A percentile compares a stretch with the other conserved stretches of the same genome.
phyloP scores from a whole-genome alignment of 2,797 vertebrate species.

The Buceros bicornis region DNA sequence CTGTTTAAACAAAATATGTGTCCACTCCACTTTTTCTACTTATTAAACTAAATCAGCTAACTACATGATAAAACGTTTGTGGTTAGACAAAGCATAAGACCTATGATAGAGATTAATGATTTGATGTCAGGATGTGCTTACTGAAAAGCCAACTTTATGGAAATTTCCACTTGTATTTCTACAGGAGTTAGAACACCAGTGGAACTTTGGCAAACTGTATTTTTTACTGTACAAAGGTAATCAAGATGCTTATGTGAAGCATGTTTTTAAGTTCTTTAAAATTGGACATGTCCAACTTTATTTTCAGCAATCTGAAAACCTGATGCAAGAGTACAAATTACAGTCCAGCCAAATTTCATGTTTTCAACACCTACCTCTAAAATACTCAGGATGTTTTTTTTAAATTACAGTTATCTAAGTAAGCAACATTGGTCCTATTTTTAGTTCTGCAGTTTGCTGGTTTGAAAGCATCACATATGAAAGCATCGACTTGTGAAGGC shows the following conservation, averaged over 20 bases:
- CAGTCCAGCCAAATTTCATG: not conserved
- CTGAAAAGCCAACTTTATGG: not conserved
- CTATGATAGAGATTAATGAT: not conserved
- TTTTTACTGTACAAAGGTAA: not conserved
- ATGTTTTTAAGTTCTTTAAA: not conserved
- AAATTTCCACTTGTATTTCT: not conserved
- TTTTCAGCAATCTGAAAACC: not conserved
- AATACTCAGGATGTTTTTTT: not conserved
- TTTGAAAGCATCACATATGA: not conserved
- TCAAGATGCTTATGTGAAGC: not conserved
- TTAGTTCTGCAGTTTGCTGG: not conserved
- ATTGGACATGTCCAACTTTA: not conserved
- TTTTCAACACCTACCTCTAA: not conserved
- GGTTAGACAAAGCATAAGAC: not conserved
- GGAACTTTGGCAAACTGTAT: not conserved
- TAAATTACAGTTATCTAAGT: not conserved
- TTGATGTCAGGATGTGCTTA: not conserved
- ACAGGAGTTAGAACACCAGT: not conserved
- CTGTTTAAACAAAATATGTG: not conserved
- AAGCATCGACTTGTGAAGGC: not conserved
- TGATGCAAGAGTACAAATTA: not conserved
- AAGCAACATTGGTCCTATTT: not conserved
- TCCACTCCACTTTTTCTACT: not conserved
- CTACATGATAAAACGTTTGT: not conserved
- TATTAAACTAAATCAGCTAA: not conserved